phyloP scores from a whole-genome alignment of 2,888 invertebrate species.

The Pseudolycoriella hygida region DNA sequence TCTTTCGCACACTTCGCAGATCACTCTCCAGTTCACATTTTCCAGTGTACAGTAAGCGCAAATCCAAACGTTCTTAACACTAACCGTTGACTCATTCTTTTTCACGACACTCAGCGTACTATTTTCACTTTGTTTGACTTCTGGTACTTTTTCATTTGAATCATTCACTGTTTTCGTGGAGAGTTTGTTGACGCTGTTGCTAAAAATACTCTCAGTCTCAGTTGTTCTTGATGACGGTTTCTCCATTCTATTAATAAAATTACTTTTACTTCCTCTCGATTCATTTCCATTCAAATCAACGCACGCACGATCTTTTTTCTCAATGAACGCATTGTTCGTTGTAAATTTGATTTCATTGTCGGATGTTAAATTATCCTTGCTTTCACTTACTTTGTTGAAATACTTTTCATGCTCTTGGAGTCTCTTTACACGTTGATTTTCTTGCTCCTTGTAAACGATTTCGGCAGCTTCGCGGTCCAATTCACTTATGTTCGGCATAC shows the following conservation, averaged over 20 bases:
- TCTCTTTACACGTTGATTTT: conserved; percentile 14
- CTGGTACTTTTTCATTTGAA: neutral
- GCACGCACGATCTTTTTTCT: conserved; percentile 15
- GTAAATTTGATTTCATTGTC: conserved; percentile 27
- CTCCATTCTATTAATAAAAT: neutral
- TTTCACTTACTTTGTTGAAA: conserved; percentile 14
- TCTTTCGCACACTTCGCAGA: conserved; percentile 40
- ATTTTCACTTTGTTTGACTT: neutral
- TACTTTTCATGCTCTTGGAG: conserved; percentile 19
- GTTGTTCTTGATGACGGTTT: neutral
- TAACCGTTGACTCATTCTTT: conserved; percentile 1
- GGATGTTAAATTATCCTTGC: neutral
- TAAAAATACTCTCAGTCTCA: neutral
- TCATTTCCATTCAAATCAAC: conserved; percentile 2
- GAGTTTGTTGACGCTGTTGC: neutral
- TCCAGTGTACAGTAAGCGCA: conserved; percentile 41
- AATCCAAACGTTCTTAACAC: conserved; percentile 27
- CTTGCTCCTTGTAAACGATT: conserved; percentile 26
- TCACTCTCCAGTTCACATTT: conserved; percentile 41
- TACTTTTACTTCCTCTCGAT: neutral
- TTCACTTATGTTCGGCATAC: conserved; percentile 58
- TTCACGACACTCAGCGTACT: neutral
- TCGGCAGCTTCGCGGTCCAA: conserved; percentile 61
- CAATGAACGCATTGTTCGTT: conserved; percentile 13
- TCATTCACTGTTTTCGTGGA: neutral